A percentile compares a stretch with the other conserved stretches of the same genome.
phyloP scores from a whole-genome alignment of 2,797 vertebrate species.

The Sebastes hubbsi region DNA sequence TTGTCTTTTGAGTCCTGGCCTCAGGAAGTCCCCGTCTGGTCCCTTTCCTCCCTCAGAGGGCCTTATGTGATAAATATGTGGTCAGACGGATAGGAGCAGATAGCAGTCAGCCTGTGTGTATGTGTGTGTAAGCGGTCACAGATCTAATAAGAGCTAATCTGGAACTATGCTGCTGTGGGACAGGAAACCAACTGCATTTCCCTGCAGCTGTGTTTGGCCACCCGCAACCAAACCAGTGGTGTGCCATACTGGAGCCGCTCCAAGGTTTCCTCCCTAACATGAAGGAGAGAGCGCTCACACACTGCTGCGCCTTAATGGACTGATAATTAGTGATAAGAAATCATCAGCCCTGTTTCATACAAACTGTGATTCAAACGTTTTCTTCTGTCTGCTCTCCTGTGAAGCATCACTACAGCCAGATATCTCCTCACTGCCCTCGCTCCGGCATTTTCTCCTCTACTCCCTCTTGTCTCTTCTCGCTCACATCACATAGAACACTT shows the following conservation, averaged over 20 bases:
- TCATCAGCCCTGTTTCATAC: not conserved
- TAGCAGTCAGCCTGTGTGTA: conserved; percentile 37
- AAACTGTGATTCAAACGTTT: not conserved
- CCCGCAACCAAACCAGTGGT: not conserved
- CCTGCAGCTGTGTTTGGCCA: conserved; percentile 37
- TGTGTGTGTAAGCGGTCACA: conserved; percentile 1
- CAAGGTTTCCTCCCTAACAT: conserved; percentile 12
- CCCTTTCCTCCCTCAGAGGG: conserved; percentile 29
- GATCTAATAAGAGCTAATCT: conserved; percentile 47
- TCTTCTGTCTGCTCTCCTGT: not conserved
- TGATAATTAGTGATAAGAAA: conserved; percentile 14
- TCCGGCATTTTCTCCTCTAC: conserved; percentile 1
- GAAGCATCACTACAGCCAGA: not conserved
- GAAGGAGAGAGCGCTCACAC: not conserved
- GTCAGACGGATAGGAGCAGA: conserved; percentile 45
- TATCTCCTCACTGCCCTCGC: not conserved
- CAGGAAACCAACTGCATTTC: conserved; percentile 61
- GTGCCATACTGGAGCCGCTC: not conserved
- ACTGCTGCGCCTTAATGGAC: not conserved
- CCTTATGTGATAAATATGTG: conserved; percentile 15
- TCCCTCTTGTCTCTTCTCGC: conserved; percentile 23
- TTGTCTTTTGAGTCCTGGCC: conserved; percentile 4
- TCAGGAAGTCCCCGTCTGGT: conserved; percentile 44
- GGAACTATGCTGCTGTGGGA: conserved; percentile 47
- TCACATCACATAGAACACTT: conserved; percentile 22